These are phyloP conservation scores for Nomada ruficornis DNA, from an alignment of 2,888 invertebrate genomes.

Conservation along the genomic window DNA sequence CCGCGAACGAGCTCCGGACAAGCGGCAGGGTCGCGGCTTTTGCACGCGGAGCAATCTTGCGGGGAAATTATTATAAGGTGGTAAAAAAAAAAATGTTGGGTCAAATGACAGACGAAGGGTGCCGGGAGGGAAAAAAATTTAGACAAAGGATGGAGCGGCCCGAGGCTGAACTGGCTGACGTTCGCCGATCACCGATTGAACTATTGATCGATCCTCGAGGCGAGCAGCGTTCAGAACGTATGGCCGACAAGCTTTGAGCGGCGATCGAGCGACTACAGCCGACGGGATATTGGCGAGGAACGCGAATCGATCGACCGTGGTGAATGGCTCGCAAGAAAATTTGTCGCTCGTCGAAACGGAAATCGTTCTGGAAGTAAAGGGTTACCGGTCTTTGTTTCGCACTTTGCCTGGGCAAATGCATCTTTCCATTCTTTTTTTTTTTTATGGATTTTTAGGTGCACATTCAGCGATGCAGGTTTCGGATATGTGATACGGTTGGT, in stretches of 20 bases:
- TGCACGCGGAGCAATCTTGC: slow-evolving; percentile 48
- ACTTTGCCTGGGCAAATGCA: neutral
- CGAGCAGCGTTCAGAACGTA: slow-evolving; percentile 13
- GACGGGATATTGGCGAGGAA: neutral
- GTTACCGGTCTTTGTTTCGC: slow-evolving; percentile 21
- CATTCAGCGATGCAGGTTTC: too few species aligned
- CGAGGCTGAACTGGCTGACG: slow-evolving; percentile 69
- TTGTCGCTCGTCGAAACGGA: slow-evolving; percentile 21
- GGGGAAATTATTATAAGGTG: slow-evolving; percentile 36
- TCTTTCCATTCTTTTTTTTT: neutral
- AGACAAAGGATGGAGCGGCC: slow-evolving; percentile 78
- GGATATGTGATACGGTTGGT: too few species aligned
- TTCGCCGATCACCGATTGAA: slow-evolving; percentile 56
- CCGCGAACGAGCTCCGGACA: slow-evolving; percentile 27
- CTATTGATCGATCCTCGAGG: slow-evolving; percentile 53
- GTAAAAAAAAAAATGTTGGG: slow-evolving; percentile 35
- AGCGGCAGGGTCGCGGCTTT: slow-evolving; percentile 28
- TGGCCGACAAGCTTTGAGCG: neutral
- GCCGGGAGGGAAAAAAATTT: slow-evolving; percentile 70
- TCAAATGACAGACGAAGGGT: slow-evolving; percentile 65
- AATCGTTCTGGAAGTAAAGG: slow-evolving; percentile 8
- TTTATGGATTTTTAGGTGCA: too few species aligned
- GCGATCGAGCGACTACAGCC: neutral
- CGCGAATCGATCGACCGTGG: slow-evolving; percentile 26
- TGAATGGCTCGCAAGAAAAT: neutral